Evolutionary conservation across 2,797 vertebrate species (phyloP), one percentile per base, ranked within the genome.

Genomic region (Remorina albescens): DNA sequence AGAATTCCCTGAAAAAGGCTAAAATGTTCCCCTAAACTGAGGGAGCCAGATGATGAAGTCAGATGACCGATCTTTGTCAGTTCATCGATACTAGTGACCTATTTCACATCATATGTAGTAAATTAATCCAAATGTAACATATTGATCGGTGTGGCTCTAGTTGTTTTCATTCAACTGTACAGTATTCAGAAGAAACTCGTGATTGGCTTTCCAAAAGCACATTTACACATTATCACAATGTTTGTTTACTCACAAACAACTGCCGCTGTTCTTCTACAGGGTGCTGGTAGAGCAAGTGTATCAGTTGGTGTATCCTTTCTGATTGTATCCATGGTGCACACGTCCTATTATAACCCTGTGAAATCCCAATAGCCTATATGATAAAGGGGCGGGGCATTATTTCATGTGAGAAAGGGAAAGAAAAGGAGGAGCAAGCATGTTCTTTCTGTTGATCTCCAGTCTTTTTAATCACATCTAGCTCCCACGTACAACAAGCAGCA

Each of bases 201-300:
- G 19, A 32, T n/a, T 21, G 19, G 46, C n/a, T n/a, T n/a, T n/a
- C n/a, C n/a, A n/a, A 32, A 34, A 34, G 7, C 44, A 58, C 7
- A 18, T 67, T 67, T 36, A 30, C 8, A 58, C 21, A 2, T 47
- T 39, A 26, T n/a, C 7, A 25, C 30, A 25, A 8, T 55, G 39
- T 54, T 62, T 11, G 18, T 46, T 71, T 54, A 25, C 50, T 55
- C 11, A 39, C 21, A 37, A 36, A 26, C 49, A 42, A 58, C 21
- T 36, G 55, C 21, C 15, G 11, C 12, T 30, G 30, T 30, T 60
- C 49, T 28, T 15, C 23, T 6, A 50, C 11, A n/a, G 46, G 47
- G 12, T 50, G 21, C 47, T 26, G 10, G 21, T 47, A 47, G 46
- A 23, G 1, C 25, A 9, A 59, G 19, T 13, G 12, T 16, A 39